phyloP scores from a whole-genome alignment of 2,113 vertebrate species.

The Daubentonia madagascariensis region DNA sequence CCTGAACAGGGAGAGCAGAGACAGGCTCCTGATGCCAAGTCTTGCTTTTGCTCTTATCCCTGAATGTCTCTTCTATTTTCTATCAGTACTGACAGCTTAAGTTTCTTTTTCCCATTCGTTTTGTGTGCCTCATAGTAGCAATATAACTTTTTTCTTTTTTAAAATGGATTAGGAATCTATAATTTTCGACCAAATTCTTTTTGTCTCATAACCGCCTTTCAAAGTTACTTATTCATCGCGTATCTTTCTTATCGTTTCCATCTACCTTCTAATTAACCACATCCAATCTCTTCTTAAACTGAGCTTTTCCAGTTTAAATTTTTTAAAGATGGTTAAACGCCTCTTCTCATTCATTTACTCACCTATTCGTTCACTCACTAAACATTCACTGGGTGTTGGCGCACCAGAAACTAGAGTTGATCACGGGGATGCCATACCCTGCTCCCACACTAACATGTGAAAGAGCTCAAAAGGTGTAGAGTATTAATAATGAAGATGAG shows the following conservation, averaged over 20 bases:
- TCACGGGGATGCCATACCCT: neutral
- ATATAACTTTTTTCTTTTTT: neutral
- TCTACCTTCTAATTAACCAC: neutral
- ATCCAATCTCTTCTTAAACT: neutral
- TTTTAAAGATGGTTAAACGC: neutral
- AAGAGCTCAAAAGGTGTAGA: accelerated
- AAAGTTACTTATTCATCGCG: neutral
- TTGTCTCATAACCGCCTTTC: neutral
- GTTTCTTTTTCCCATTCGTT: neutral
- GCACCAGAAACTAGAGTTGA: neutral
- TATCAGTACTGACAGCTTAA: neutral
- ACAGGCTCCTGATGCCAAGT: neutral
- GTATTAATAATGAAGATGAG: neutral
- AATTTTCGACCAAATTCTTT: neutral
- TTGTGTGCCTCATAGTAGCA: neutral
- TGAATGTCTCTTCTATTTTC: neutral
- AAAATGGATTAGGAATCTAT: neutral
- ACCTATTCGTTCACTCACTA: neutral
- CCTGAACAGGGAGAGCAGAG: neutral
- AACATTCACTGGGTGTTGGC: neutral
- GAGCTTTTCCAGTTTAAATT: neutral
- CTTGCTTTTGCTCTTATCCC: neutral
- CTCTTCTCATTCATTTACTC: neutral
- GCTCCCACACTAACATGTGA: neutral
- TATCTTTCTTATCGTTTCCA: neutral